Conservation (phyloP, 2,888 invertebrate species). For the Drosophila nr. perissopoda region DNA sequence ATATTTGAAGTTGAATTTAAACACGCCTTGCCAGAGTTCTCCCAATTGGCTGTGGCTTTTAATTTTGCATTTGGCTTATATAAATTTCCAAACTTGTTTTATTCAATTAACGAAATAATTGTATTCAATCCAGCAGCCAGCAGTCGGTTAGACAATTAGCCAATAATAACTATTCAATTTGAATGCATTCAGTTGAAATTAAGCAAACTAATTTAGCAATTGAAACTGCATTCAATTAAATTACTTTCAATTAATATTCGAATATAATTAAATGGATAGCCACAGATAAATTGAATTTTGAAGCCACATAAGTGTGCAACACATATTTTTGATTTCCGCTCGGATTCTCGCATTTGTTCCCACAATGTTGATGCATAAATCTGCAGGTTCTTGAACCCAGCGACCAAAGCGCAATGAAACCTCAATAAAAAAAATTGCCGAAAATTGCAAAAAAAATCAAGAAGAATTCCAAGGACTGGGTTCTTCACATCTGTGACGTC, state of each 20-base stretch:
- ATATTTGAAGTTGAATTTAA: no score
- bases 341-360: slow-evolving; percentile 36
- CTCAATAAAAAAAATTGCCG: background rate
- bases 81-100: background rate
- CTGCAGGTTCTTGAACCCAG: slow-evolving; percentile 58
- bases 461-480: background rate
- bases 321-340: slow-evolving; percentile 20
- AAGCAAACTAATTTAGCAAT: background rate
- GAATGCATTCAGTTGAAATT: background rate
- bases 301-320: slow-evolving; percentile 11
- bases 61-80: background rate
- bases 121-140: no score
- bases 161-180: background rate
- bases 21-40: background rate
- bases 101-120: background rate
- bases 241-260: background rate
- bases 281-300: background rate
- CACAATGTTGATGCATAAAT: slow-evolving; percentile 54
- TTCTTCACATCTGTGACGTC: slow-evolving; percentile 16
- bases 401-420: slow-evolving; percentile 2
- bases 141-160: background rate
- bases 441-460: background rate
- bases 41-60: background rate
- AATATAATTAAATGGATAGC: background rate
- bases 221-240: background rate